Evolutionary conservation across 2,797 vertebrate species (phyloP).

Genomic region (Galaxias olidus): DNA sequence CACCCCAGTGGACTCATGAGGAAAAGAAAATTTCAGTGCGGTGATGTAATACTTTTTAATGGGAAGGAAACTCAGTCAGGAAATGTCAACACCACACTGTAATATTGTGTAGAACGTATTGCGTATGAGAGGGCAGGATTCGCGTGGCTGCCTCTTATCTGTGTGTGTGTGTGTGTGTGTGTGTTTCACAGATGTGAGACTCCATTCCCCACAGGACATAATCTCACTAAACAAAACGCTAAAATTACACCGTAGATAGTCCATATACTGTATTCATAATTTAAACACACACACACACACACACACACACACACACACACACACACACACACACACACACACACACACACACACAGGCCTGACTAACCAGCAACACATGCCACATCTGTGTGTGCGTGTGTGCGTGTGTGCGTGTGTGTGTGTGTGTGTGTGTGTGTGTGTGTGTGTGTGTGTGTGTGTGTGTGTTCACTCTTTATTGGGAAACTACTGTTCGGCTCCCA

Average conservation of each 20-base stretch:
- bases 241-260: too few relatives aligned
- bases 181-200: too few relatives aligned
- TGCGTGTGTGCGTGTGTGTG: constrained; percentile 1
- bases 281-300: too few relatives aligned
- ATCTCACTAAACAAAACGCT: too few relatives aligned
- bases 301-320: too few relatives aligned
- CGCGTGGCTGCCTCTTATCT: not conserved
- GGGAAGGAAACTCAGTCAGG: constrained; percentile 7
- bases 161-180: constrained; percentile 7
- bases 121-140: not conserved
- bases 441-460: constrained; percentile 2
- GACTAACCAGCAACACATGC: too few relatives aligned
- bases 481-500: constrained; percentile 36
- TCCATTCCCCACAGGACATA: too few relatives aligned
- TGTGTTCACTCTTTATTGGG: not conserved
- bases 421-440: not conserved
- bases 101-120: not conserved
- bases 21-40: not conserved
- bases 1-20: not conserved
- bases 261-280: too few relatives aligned
- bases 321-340: too few relatives aligned
- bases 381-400: not conserved
- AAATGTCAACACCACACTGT: constrained; percentile 1
- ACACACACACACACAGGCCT: too few relatives aligned
- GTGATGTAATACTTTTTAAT: constrained; percentile 20